Base-by-base conservation (phyloP, 2,113 vertebrate genomes). In the Fulica atra region DNA sequence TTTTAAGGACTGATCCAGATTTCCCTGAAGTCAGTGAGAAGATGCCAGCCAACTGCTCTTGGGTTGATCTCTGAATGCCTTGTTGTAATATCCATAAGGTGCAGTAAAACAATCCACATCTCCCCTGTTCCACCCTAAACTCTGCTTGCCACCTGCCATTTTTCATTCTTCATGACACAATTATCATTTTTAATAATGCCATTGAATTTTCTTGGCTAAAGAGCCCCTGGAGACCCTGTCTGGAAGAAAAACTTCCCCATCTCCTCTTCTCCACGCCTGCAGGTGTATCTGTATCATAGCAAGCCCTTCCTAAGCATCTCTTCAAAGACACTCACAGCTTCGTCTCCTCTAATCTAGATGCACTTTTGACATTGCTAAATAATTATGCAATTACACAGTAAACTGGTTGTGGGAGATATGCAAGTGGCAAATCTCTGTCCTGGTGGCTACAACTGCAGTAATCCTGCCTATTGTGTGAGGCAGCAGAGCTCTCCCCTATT, bases 311-410 rank as follows among this genome's bases (percentile, higher is more conserved):
- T 87, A 91, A 91, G 74, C 63, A 51, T 80, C 86, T 92, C 95
- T 93, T 96, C 85, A 94, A 89, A 95, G 86, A 53, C 56, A 57
- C 66, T 91, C 81, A 91, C 29, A 89, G 74, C 63, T 91, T 89
- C 20, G 0, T 63, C 81, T 95, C 50, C 73, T 81, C 68, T 85
- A 87, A 95, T 95, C 51, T 93, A 78, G 77, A 86, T 89, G 46
- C 81, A 61, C 69, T 77, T 94, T 83, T 94, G 81, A 64, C 95
- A 89, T 53, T 2, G 7, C 76, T 94, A 85, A 96, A 92, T 90
- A 92, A 92, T 83, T 31, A 69, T 33, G 51, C 60, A 81, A 26
- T 88, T 93, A 50, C 59, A 86, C 4, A 74, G 60, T 89, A 86
- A 93, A 83, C 50, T 66, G 71, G 56, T 83, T 44, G 57, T 74